Percentiles rank a stretch among this genome's conserved stretches.
Evolutionary conservation across 2,888 invertebrate genomes (phyloP).

Genomic region (Aromia moschata): DNA sequence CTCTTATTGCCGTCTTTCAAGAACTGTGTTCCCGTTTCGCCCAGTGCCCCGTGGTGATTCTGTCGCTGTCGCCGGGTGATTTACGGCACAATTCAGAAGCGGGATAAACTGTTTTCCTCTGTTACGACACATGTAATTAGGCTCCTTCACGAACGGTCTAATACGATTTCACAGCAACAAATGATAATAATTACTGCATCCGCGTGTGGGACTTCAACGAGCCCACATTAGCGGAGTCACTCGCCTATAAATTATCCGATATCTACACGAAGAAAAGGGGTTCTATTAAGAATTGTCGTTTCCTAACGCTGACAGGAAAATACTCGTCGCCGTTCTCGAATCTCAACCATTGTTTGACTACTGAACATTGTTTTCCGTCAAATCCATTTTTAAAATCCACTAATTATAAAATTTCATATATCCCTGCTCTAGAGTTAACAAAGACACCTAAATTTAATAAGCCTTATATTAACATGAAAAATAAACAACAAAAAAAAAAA

Average conservation of each 20-base stretch:
- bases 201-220: constrained; percentile 17
- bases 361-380: no score
- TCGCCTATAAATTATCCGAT: constrained; percentile 17
- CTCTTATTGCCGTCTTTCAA: background rate
- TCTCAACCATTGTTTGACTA: no score
- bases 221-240: constrained; percentile 14
- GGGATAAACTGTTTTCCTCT: constrained; percentile 12
- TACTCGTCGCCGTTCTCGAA: no score
- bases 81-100: constrained; percentile 12
- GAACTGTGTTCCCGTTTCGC: background rate
- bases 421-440: no score
- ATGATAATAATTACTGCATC: constrained; percentile 14
- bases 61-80: constrained; percentile 2
- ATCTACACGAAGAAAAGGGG: no score
- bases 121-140: constrained; percentile 17
- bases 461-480: no score
- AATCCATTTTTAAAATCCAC: no score
- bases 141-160: constrained; percentile 10
- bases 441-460: no score
- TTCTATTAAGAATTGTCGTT: no score
- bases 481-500: no score
- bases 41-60: background rate
- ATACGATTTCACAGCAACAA: constrained; percentile 16
- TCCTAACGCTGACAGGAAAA: no score
- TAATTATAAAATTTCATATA: no score